Conservation (phyloP, 2,888 invertebrate genomes). For the Aradus depressus region DNA sequence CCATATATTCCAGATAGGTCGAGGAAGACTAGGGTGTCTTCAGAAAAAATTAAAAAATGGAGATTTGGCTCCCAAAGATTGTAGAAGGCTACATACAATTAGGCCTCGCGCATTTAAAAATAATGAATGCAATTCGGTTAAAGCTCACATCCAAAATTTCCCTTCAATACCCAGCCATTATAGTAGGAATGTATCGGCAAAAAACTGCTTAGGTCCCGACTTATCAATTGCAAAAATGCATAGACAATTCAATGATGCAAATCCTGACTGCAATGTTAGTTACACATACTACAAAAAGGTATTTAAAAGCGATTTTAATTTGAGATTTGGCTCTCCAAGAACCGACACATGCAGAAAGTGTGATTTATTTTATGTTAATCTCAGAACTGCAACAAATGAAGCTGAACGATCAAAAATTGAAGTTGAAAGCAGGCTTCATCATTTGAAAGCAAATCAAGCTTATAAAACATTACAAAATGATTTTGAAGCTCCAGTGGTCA, state of each 20-base stretch:
- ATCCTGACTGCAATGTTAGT: slow-evolving; percentile 12
- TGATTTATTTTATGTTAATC: slow-evolving; percentile 6
- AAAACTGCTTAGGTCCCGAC: slow-evolving; percentile 14
- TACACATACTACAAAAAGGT: slow-evolving; percentile 11
- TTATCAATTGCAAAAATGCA: slow-evolving; percentile 18
- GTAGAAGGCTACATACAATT: not conserved
- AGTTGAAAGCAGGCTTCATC: slow-evolving; percentile 12
- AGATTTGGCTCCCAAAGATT: not conserved
- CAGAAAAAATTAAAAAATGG: not conserved
- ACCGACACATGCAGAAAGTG: slow-evolving; percentile 19
- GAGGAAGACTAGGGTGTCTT: not conserved
- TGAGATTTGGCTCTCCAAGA: slow-evolving; percentile 20
- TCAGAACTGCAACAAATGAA: not conserved
- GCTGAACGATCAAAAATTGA: slow-evolving; percentile 10
- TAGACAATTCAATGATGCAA: slow-evolving; percentile 13
- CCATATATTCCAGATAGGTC: not conserved
- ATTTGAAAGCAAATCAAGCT: slow-evolving; percentile 11
- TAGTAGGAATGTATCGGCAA: slow-evolving; percentile 11
- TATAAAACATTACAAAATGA: too few relatives aligned
- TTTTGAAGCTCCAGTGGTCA: too few relatives aligned
- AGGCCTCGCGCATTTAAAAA: slow-evolving; percentile 3
- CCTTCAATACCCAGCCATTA: slow-evolving; percentile 19
- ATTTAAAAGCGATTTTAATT: slow-evolving; percentile 18
- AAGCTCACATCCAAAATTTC: slow-evolving; percentile 14
- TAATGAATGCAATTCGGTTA: slow-evolving; percentile 5